These are phyloP conservation scores for Lasioglossum marginatum DNA, from an alignment of 2,888 invertebrate genomes.

Conservation along the genomic window DNA sequence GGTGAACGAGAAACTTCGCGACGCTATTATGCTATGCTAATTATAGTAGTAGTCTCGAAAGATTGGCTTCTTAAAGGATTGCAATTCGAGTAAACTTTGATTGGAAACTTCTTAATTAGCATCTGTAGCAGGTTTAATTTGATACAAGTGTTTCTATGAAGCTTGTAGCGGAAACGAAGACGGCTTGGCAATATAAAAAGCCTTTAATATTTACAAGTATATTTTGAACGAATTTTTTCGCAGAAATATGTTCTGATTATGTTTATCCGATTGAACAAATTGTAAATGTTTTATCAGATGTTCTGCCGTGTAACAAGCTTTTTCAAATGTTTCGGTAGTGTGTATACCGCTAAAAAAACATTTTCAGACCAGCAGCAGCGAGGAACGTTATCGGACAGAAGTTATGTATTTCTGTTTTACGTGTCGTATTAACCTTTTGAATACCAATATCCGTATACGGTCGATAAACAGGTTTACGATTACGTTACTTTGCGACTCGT, in stretches of 20 bases:
- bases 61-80: not conserved
- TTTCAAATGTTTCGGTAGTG: too few species aligned
- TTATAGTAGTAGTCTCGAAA: not conserved
- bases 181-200: not conserved
- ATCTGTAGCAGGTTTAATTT: not conserved
- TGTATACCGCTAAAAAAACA: not conserved
- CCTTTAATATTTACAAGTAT: not conserved
- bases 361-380: not conserved
- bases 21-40: not conserved
- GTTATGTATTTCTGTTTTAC: conserved; percentile 11
- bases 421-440: conserved; percentile 6
- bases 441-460: conserved; percentile 22
- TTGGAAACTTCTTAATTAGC: not conserved
- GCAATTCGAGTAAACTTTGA: not conserved
- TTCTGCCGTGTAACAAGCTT: not conserved
- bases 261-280: not conserved
- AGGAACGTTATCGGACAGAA: conserved; percentile 2
- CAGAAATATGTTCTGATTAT: not conserved
- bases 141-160: not conserved
- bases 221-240: not conserved
- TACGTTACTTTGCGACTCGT: conserved; percentile 15
- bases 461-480: conserved; percentile 33
- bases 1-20: not conserved
- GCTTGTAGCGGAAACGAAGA: not conserved
- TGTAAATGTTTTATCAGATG: not conserved